Evolutionary conservation across 2,113 vertebrate species (phyloP).

Genomic region (Rhynchomys soricoides): DNA sequence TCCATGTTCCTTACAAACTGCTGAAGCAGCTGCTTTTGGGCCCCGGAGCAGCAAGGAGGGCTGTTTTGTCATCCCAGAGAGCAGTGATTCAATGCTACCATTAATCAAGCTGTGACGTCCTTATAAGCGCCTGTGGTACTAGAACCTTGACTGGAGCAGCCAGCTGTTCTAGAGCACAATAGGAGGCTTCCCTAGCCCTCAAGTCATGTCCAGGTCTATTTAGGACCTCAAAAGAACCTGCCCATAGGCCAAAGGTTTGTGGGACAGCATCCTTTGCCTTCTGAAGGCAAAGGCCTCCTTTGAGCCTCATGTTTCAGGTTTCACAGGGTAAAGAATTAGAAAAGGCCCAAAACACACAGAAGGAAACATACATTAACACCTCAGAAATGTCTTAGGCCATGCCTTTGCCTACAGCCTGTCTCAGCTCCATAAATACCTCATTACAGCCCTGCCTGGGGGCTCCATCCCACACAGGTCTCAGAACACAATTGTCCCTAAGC

Average conservation of each 20-base stretch:
- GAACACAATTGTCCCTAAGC: background rate
- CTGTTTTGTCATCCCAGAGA: rapidly evolving
- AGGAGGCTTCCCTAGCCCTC: background rate
- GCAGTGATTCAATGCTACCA: rapidly evolving
- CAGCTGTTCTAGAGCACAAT: background rate
- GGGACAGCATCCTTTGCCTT: background rate
- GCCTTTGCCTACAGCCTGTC: background rate
- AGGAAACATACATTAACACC: slow-evolving; percentile 21
- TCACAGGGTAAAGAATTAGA: background rate
- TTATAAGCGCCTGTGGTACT: no score
- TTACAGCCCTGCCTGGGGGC: background rate
- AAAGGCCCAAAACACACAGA: background rate
- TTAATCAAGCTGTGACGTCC: rapidly evolving
- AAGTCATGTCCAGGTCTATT: background rate
- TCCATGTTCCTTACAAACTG: background rate
- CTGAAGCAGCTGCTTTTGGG: background rate
- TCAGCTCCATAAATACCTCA: background rate
- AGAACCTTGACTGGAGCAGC: background rate
- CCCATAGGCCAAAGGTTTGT: background rate
- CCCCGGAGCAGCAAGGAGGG: background rate
- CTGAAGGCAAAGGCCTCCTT: background rate
- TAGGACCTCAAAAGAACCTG: background rate
- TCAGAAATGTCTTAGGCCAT: slow-evolving; percentile 46
- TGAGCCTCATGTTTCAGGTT: background rate
- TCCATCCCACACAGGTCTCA: background rate